Base-by-base conservation (phyloP, 2,888 invertebrate species). In the Andrena camellia region DNA sequence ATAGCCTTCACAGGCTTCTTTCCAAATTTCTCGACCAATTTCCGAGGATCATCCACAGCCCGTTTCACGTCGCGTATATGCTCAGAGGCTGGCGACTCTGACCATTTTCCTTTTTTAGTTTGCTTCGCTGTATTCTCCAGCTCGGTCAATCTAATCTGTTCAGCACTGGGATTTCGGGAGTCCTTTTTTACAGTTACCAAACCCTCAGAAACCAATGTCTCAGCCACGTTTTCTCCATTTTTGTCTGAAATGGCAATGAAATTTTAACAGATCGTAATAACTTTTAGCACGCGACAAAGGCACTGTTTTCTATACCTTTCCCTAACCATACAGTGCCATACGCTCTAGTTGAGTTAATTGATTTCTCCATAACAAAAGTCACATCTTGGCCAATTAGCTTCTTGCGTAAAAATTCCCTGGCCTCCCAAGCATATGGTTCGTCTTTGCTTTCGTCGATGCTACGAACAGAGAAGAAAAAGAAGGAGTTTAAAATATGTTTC, bases 341-440 rank as follows among this genome's bases (percentile, higher is more conserved):
- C 93, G 98, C 98, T 85, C 98, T 96, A n/a, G 95, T 96, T 3
- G 96, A 96, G 91, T 97, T 97, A 78, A 97, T 96, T 50, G 97
- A 97, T 92, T 97, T 98, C 92, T 99, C 99, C 71, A 96, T 95
- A 26, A 96, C 97, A 93, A 98, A 99, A 20, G 96, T 96, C 0
- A 99, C 98, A 90, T 98, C 97, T 93, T 98, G 97, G 2, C 99
- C 99, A 90, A 99, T 96, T 50, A 99, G 94, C 94, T 98, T 98
- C 92, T 98, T 98, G 52, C 99, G 96, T 67, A 99, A 95, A 92
- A 97, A 99, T 94, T 99, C 99, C 74, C 99, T 96, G 0, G 99
- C 98, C 93, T 99, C 99, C 99, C 99, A 99, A 0, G 99, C 99
- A 95, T 96, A 99, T 1, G 99, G 98, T 94, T 99, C 98, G 93